These are phyloP conservation scores for Tragopan temminckii DNA, from an alignment of 2,797 vertebrate genomes.

Conservation along the genomic window DNA sequence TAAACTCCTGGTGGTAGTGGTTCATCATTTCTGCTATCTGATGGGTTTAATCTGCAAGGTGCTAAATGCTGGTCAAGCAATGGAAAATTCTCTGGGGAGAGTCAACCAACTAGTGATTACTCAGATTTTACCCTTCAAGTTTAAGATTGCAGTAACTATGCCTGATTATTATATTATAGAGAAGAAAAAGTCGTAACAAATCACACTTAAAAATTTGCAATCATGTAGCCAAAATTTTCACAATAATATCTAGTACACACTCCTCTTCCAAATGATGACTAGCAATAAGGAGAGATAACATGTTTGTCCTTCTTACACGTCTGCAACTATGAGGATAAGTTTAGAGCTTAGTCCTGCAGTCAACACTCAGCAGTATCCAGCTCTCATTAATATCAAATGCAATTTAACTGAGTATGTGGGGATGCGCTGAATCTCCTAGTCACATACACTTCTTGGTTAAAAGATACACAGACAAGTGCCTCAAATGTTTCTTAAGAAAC, in stretches of 20 bases:
- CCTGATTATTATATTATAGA: not conserved
- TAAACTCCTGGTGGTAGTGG: not conserved
- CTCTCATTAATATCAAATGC: not conserved
- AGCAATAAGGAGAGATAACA: not conserved
- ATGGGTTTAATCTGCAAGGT: not conserved
- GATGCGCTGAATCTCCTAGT: not conserved
- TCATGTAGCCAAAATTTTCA: not conserved
- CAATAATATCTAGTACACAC: not conserved
- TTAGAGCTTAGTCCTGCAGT: not conserved
- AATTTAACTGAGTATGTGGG: not conserved
- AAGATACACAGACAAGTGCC: conserved; percentile 24
- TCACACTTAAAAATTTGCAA: not conserved
- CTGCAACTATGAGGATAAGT: not conserved
- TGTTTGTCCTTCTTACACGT: not conserved
- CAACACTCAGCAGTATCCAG: not conserved
- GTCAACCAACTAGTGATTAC: not conserved
- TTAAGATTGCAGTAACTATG: not conserved
- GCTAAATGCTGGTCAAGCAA: not conserved
- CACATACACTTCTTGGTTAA: not conserved
- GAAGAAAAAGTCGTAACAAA: not conserved
- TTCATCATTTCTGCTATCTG: not conserved
- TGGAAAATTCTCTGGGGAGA: not conserved
- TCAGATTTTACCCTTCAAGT: not conserved
- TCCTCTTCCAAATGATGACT: not conserved
- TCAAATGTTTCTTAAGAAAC: conserved; percentile 68